Evolutionary conservation across 2,888 invertebrate species (phyloP).

Genomic region (Lydus trimaculatus): DNA sequence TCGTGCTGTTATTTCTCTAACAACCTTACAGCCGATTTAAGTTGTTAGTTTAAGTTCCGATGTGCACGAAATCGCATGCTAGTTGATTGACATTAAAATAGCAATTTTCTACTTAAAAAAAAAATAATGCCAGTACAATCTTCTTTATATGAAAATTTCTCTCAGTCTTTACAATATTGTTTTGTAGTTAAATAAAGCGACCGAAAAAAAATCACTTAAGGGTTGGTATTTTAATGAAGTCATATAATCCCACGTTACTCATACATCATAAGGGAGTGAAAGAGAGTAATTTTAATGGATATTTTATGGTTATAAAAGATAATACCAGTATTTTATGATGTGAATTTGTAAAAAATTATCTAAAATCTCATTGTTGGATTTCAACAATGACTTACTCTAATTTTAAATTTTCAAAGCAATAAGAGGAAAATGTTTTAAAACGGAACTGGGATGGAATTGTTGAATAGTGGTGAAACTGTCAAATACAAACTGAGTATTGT

Average conservation of each 20-base stretch:
- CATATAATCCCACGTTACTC: not conserved
- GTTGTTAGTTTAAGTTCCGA: constrained; percentile 9
- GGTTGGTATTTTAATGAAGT: not conserved
- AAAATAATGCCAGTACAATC: not conserved
- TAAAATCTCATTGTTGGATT: not conserved
- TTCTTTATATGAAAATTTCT: not conserved
- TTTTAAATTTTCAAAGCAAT: not conserved
- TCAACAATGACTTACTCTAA: not conserved
- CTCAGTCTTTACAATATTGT: not conserved
- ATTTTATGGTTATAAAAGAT: constrained; percentile 2
- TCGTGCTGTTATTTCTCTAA: not conserved
- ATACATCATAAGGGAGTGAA: not conserved
- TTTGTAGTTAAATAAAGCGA: not conserved
- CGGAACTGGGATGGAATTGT: not conserved
- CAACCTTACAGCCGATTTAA: not conserved
- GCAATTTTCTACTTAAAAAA: constrained; percentile 8
- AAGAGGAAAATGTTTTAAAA: not conserved
- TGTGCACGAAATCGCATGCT: constrained; percentile 30
- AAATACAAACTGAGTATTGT: not conserved
- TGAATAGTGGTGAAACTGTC: not conserved
- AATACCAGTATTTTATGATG: not conserved
- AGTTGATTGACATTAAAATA: constrained; percentile 25
- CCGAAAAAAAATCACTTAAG: not conserved
- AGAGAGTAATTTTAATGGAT: not conserved
- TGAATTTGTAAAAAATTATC: not conserved